phyloP scores from a whole-genome alignment of 92 coral and sea anemone genomes.

The Blastomussa wellsi region DNA sequence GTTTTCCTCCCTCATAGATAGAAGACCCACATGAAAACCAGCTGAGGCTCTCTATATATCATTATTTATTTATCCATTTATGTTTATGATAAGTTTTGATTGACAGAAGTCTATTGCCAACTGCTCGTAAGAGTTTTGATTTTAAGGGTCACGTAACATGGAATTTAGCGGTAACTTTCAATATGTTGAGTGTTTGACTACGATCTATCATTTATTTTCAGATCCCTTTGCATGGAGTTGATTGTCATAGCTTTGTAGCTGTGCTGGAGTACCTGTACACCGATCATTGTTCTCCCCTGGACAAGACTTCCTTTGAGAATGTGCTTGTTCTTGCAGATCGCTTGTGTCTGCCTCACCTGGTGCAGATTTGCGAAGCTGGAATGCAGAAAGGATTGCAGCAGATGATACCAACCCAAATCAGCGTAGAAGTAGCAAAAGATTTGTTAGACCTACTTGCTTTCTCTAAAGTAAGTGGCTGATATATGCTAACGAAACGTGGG shows the following conservation, averaged over 20 bases:
- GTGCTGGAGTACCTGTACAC: slow-evolving; percentile 64
- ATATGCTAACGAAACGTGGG: no score
- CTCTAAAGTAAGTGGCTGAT: slow-evolving; percentile 16
- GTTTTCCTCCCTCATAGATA: no score
- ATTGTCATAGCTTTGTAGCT: slow-evolving; percentile 45
- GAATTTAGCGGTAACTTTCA: no score
- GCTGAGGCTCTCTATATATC: no score
- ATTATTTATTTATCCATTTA: no score
- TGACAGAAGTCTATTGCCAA: no score
- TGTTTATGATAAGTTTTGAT: no score
- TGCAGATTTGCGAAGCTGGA: slow-evolving; percentile 53
- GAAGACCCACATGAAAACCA: no score
- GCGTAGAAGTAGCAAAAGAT: neutral
- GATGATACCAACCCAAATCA: neutral
- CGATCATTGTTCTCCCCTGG: slow-evolving; percentile 39
- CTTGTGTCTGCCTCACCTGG: slow-evolving; percentile 42
- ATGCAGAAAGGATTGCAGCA: slow-evolving; percentile 8
- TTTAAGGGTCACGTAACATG: no score
- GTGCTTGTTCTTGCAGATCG: slow-evolving; percentile 61
- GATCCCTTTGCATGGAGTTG: slow-evolving; percentile 52
- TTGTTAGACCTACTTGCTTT: slow-evolving; percentile 14
- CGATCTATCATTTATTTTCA: slow-evolving; percentile 19
- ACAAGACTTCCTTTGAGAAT: slow-evolving; percentile 15
- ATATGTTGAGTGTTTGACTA: neutral
- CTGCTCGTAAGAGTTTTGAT: no score